Evolutionary conservation across 2,113 vertebrate species (phyloP).

Genomic region (Hyla sarda): DNA sequence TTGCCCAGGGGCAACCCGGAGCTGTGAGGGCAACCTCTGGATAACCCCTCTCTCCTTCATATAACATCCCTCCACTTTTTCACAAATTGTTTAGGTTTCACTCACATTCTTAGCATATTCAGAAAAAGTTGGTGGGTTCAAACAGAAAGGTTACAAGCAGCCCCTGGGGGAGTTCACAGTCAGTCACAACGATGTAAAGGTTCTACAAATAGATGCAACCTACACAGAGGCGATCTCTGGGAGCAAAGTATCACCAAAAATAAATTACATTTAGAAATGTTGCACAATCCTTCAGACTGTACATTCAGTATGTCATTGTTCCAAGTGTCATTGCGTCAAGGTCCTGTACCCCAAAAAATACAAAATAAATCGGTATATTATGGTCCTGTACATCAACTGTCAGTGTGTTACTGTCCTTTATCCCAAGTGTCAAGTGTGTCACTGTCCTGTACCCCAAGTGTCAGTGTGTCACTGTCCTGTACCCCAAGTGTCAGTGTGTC

Average conservation of each 20-base stretch:
- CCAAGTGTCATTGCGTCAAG: too few relatives aligned
- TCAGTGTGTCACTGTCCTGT: neutral
- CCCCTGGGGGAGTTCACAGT: conserved; percentile 14
- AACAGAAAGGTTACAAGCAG: conserved; percentile 11
- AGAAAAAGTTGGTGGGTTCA: conserved; percentile 13
- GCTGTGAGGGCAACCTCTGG: conserved; percentile 21
- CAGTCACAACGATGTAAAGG: neutral
- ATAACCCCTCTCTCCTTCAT: conserved; percentile 21
- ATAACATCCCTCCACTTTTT: neutral
- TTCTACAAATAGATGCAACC: neutral
- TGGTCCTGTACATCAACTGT: too few relatives aligned
- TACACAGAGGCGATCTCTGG: neutral
- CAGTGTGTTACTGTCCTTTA: neutral
- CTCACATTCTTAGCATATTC: conserved; percentile 32
- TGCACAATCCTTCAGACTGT: neutral
- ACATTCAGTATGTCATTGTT: too few relatives aligned
- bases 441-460: neutral
- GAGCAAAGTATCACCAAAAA: neutral
- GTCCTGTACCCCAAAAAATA: too few relatives aligned
- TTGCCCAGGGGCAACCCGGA: neutral
- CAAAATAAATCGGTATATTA: too few relatives aligned
- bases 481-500: neutral
- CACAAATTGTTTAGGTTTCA: conserved; percentile 37
- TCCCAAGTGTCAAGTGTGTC: neutral
- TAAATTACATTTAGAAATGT: neutral